Evolutionary conservation across 1,140 invertebrate species (phyloP).

Genomic region (Monomorium pharaonis): DNA sequence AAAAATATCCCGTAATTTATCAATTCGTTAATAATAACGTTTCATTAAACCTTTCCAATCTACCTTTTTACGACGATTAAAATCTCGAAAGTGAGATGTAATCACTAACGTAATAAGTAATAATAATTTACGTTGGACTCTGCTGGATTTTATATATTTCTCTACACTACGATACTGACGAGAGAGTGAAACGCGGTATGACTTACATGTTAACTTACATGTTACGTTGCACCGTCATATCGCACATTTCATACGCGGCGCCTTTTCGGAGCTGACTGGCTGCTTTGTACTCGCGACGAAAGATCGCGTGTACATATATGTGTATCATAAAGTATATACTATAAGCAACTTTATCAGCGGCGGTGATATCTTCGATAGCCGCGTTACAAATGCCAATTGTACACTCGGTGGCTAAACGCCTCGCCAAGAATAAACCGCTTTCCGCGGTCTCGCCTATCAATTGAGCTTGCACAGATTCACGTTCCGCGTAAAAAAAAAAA

Average conservation of each 20-base stretch:
- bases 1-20: background rate
- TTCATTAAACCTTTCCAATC: background rate
- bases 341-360: slow-evolving; percentile 63
- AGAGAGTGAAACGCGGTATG: background rate
- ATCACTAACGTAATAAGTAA: background rate
- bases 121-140: background rate
- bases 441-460: background rate
- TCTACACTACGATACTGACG: background rate
- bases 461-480: background rate
- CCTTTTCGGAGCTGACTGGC: slow-evolving; percentile 38
- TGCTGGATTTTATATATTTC: too few relatives aligned
- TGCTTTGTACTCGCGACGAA: slow-evolving; percentile 36
- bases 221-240: background rate
- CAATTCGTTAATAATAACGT: background rate
- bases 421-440: background rate
- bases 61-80: background rate
- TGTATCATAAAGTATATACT: slow-evolving; percentile 27
- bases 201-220: too few relatives aligned
- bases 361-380: slow-evolving; percentile 54
- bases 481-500: background rate
- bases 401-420: background rate
- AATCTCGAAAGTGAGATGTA: background rate
- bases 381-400: slow-evolving; percentile 27
- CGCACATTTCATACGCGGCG: background rate
- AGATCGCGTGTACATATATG: background rate